Conservation (phyloP, 2,797 vertebrate genomes). For the Percopsis omiscomaycus region DNA sequence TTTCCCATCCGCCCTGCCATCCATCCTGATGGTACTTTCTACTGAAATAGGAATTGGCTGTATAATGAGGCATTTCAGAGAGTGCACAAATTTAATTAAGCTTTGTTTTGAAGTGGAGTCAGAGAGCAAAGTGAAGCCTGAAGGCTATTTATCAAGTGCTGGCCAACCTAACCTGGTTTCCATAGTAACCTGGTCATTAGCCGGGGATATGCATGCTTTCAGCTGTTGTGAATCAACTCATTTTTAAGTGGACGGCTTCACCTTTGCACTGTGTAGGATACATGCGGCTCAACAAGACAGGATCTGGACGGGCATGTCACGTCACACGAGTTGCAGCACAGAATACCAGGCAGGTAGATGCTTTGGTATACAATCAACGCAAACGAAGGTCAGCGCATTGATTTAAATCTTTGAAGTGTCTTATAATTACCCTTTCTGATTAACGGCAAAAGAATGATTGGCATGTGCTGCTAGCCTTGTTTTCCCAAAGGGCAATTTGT, state of each 20-base stretch:
- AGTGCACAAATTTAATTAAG: conserved; percentile 62
- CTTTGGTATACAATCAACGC: not conserved
- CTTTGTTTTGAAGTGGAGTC: conserved; percentile 64
- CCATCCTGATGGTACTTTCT: conserved; percentile 6
- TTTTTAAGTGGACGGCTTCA: conserved; percentile 36
- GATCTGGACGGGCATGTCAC: not conserved
- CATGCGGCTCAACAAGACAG: conserved; percentile 18
- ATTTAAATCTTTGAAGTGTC: conserved; percentile 2
- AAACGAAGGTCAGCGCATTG: not conserved
- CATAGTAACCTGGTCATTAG: conserved; percentile 75
- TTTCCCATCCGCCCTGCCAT: conserved; percentile 23
- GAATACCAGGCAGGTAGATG: not conserved
- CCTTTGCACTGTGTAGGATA: conserved; percentile 17
- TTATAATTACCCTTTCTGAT: conserved; percentile 22
- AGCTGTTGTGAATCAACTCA: conserved; percentile 47
- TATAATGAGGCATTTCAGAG: conserved; percentile 40
- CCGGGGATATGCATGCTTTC: conserved; percentile 32
- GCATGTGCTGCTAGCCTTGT: conserved; percentile 15
- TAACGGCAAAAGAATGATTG: conserved; percentile 1
- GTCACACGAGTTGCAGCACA: conserved; percentile 2
- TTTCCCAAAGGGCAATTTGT: conserved; percentile 38
- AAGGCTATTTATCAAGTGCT: conserved; percentile 43
- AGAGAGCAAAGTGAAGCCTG: conserved; percentile 54
- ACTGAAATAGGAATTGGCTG: conserved; percentile 7
- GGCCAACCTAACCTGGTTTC: conserved; percentile 74